Evolutionary conservation across 2,113 vertebrate genomes (phyloP).

Genomic region (Calypte anna): DNA sequence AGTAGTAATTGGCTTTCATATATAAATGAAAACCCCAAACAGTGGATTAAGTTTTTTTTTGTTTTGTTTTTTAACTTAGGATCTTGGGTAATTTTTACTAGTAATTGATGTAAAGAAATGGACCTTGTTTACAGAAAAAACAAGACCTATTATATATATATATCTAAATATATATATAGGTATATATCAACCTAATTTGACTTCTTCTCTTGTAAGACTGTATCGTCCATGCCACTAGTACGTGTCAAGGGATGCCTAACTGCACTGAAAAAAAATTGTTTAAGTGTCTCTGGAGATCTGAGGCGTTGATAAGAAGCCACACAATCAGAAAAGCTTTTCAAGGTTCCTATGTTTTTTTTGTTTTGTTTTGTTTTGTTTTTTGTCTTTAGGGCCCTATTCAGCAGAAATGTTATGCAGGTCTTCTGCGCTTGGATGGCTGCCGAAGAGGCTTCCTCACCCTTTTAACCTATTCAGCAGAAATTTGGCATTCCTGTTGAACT

Average conservation of each 20-base stretch:
- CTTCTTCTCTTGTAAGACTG: conserved; percentile 27
- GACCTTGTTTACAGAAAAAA: conserved; percentile 18
- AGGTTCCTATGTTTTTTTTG: conserved; percentile 74
- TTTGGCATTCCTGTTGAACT: conserved; percentile 77
- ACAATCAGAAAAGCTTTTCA: conserved; percentile 63
- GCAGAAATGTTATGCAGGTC: conserved; percentile 76
- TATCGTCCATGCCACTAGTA: conserved; percentile 7
- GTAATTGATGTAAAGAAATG: neutral
- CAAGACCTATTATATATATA: neutral
- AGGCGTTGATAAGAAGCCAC: conserved; percentile 36
- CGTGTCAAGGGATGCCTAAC: conserved; percentile 58
- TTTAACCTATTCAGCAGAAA: conserved; percentile 79
- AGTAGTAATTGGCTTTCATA: neutral
- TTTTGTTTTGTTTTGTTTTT: conserved; percentile 77
- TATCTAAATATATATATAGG: neutral
- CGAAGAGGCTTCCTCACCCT: conserved; percentile 78
- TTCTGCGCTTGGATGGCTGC: conserved; percentile 77
- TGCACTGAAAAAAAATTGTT: conserved; percentile 41
- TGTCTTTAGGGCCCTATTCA: conserved; percentile 76
- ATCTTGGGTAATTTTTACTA: neutral
- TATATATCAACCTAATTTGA: neutral
- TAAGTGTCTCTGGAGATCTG: conserved; percentile 48
- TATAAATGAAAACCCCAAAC: neutral
- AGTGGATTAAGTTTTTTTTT: neutral
- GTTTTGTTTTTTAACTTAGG: neutral